A percentile compares a stretch with the other conserved stretches of the same genome.
Conservation (phyloP, 2,113 vertebrate genomes). For the Tichodroma muraria region DNA sequence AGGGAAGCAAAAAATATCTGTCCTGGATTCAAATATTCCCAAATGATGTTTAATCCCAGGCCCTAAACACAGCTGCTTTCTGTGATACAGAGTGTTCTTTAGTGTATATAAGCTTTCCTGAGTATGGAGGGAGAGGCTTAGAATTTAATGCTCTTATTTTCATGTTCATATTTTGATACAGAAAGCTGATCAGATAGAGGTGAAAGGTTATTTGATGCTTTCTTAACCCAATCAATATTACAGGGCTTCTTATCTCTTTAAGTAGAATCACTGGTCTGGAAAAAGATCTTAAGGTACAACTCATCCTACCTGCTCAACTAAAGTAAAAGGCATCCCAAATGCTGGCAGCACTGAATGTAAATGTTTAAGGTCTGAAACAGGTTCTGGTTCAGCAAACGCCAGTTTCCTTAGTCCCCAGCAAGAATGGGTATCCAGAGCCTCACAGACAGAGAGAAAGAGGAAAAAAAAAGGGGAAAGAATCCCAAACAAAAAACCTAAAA, state of each 20-base stretch:
- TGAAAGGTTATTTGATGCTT: neutral
- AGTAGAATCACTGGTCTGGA: neutral
- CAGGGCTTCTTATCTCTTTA: neutral
- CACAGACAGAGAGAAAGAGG: neutral
- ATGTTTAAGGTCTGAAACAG: neutral
- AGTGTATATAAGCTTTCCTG: neutral
- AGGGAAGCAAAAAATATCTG: neutral
- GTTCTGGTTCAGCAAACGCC: no score
- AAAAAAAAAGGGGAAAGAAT: neutral
- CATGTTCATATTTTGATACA: neutral
- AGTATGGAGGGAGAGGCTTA: neutral
- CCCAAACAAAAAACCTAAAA: neutral
- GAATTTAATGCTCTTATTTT: conserved; percentile 3
- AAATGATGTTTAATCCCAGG: neutral
- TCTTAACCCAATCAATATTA: neutral
- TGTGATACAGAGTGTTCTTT: neutral
- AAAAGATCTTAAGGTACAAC: neutral
- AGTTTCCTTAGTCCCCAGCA: neutral
- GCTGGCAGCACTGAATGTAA: neutral
- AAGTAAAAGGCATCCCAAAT: neutral
- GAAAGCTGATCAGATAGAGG: neutral
- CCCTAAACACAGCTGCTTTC: neutral
- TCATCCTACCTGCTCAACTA: neutral
- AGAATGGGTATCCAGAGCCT: neutral
- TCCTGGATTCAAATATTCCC: neutral